Evolutionary conservation across 2,113 vertebrate genomes (phyloP).

Genomic region (Pungitius pungitius): DNA sequence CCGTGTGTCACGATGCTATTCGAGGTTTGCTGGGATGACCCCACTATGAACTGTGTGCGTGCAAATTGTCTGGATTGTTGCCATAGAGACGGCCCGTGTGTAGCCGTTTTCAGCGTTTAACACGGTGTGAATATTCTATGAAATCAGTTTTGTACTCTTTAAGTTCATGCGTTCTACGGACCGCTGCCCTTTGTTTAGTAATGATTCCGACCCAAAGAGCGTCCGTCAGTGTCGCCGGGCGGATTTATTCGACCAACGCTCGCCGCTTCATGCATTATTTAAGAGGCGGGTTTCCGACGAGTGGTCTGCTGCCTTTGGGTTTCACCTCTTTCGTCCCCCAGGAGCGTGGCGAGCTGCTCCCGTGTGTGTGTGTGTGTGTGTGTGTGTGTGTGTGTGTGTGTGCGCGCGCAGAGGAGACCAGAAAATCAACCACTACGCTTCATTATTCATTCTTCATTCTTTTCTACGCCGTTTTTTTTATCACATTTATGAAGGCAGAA

Average conservation of each 20-base stretch:
- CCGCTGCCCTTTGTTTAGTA: too few species aligned
- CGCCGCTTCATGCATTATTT: conserved; percentile 80
- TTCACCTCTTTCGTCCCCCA: conserved; percentile 61
- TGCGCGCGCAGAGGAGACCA: background rate
- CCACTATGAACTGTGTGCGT: background rate
- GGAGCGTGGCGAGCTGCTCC: too few species aligned
- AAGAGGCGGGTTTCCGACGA: conserved; percentile 68
- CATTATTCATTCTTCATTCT: too few species aligned
- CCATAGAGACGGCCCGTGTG: background rate
- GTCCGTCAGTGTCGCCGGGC: conserved; percentile 44
- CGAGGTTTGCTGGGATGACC: background rate
- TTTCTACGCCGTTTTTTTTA: too few species aligned
- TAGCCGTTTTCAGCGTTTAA: background rate
- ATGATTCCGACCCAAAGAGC: conserved; percentile 33
- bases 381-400: conserved; percentile 24
- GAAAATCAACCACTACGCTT: too few species aligned
- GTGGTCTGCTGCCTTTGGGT: too few species aligned
- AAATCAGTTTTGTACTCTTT: background rate
- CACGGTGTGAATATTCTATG: background rate
- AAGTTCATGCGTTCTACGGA: too few species aligned
- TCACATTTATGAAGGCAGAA: too few species aligned
- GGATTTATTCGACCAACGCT: conserved; percentile 68
- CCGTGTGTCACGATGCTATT: background rate
- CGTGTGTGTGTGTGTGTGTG: too few species aligned
- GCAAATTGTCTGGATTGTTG: background rate